Evolutionary conservation across 2,888 invertebrate genomes (phyloP).

Genomic region (Germaria angustata): DNA sequence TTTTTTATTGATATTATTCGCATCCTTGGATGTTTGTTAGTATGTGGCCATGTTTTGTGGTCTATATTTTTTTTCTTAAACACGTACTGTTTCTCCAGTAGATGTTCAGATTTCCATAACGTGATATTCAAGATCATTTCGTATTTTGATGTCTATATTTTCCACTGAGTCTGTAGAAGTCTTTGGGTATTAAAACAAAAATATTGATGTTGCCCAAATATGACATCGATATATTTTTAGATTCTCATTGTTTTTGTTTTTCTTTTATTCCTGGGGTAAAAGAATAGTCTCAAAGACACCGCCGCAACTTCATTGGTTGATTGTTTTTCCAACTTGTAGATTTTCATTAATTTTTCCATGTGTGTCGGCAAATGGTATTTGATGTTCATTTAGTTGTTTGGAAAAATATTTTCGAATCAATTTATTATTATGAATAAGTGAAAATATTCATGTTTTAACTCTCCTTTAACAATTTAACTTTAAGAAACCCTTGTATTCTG

Average conservation of each 20-base stretch:
- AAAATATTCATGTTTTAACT: conserved; percentile 57
- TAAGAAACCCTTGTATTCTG: not conserved
- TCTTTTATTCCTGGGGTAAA: conserved; percentile 41
- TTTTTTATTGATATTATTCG: not conserved
- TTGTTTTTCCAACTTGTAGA: conserved; percentile 47
- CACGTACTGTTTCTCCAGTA: not conserved
- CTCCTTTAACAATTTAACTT: conserved; percentile 48
- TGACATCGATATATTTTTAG: conserved; percentile 61
- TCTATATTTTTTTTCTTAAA: conserved; percentile 13
- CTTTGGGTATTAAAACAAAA: conserved; percentile 39
- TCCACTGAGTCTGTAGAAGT: conserved; percentile 8
- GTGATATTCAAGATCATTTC: conserved; percentile 37
- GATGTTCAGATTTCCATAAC: conserved; percentile 5
- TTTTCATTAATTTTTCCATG: conserved; percentile 54
- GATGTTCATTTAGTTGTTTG: conserved; percentile 49
- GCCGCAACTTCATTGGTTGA: conserved; percentile 21
- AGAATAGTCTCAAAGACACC: conserved; percentile 62
- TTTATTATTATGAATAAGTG: conserved; percentile 48
- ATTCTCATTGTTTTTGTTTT: conserved; percentile 15
- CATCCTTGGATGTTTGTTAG: conserved; percentile 14
- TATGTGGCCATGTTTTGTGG: conserved; percentile 52
- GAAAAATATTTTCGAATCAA: conserved; percentile 28
- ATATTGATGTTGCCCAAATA: conserved; percentile 47
- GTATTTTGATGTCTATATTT: conserved; percentile 35
- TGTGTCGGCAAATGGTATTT: conserved; percentile 53